Evolutionary conservation across 1,140 invertebrate species (phyloP), one percentile per base, ranked within the genome.

Genomic region (Zophobas atratus): DNA sequence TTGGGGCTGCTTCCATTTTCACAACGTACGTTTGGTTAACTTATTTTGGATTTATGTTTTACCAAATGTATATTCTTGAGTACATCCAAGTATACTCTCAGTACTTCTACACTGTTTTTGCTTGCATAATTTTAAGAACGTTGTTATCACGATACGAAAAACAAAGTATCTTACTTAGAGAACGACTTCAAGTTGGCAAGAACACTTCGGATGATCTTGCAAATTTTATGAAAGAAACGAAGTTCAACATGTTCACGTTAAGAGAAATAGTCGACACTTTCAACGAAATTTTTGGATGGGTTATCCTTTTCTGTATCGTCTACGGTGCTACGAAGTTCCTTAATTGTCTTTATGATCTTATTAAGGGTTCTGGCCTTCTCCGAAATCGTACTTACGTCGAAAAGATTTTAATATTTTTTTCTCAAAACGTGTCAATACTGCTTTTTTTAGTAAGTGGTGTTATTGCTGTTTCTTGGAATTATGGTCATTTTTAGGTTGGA

Each of bases 251-350:
- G n/a, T 8, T 67, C 2, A 43, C 43, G 38, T 67, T 67, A 20
- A 41, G 6, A 43, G n/a, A 41, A 43, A 36, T 33, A 8, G 60
- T 34, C 20, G 39, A 43, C 20, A 43, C n/a, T 5, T 67, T 67
- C 39, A 43, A 43, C 60, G 60, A 67, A 33, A 67, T 67, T 32
- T 67, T 67, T 8, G 60, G 60, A 43, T 67, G 60, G 60, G 39
- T 39, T 32, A 67, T 67, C 43, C n/a, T 67, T 5, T 67, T 41
- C 60, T 43, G 32, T 67, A 67, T 67, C 39, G 41, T 67, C 39
- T 67, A 20, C 39, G 39, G 2, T 43, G 20, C 38, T 67, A 4
- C 33, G n/a, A 67, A 67, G 20, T 8, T 5, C n/a, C 20, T 67
- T 8, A 36, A 6, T 5, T 67, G 32, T 43, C n/a, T 67, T 5